Percentiles rank a stretch among this genome's conserved stretches.
Evolutionary conservation across 2,888 invertebrate species (phyloP).

Genomic region (Sarcophaga subvicina): DNA sequence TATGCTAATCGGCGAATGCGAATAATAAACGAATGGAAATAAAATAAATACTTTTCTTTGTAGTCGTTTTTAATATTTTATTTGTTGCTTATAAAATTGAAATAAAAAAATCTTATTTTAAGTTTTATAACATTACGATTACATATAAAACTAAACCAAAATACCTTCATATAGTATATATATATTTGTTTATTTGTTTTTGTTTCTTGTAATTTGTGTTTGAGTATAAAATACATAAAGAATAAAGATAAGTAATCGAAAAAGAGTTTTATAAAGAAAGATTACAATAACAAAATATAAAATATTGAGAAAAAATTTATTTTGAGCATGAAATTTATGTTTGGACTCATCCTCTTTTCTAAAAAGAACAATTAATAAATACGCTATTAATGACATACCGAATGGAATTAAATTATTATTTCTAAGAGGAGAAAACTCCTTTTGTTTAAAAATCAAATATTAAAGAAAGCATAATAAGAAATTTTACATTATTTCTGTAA

Average conservation of each 20-base stretch:
- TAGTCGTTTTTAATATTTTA: conserved; percentile 43
- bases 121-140: conserved; percentile 48
- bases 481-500: neutral
- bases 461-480: no score
- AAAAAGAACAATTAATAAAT: conserved; percentile 7
- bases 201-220: conserved; percentile 15
- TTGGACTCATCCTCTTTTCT: neutral
- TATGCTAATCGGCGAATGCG: neutral
- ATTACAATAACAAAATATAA: conserved; percentile 34
- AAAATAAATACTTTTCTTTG: neutral
- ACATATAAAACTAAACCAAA: conserved; percentile 37
- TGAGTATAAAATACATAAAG: conserved; percentile 17
- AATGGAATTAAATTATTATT: neutral
- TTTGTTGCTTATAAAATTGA: conserved; percentile 54
- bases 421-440: conserved; percentile 32
- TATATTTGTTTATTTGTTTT: neutral
- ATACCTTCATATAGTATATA: conserved; percentile 20
- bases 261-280: conserved; percentile 1
- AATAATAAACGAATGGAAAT: neutral
- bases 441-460: neutral
- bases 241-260: neutral
- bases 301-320: neutral
- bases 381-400: neutral
- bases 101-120: conserved; percentile 57
- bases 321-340: conserved; percentile 10